A percentile compares a stretch with the other conserved stretches of the same genome.
Evolutionary conservation across 2,888 invertebrate species (phyloP).

Genomic region (Corbicula japonica): DNA sequence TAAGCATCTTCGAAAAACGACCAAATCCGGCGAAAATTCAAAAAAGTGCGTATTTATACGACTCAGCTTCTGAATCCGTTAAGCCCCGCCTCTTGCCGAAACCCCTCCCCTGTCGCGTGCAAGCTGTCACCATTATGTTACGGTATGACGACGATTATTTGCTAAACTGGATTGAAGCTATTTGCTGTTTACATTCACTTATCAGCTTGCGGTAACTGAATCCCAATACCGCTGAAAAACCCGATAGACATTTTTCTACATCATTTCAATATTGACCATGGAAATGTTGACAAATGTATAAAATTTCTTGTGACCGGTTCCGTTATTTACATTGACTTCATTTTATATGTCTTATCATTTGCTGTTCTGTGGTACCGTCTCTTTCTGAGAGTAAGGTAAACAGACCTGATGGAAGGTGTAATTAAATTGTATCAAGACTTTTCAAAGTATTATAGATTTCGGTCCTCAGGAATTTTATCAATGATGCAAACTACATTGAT

Average conservation of each 20-base stretch:
- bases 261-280: conserved; percentile 37
- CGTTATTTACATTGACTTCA: conserved; percentile 27
- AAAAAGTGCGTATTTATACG: conserved; percentile 61
- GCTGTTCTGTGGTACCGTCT: conserved; percentile 24
- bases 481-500: conserved; percentile 30
- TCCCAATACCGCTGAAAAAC: conserved; percentile 29
- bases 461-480: conserved; percentile 32
- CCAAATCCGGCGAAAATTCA: conserved; percentile 72
- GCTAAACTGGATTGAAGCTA: conserved; percentile 47
- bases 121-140: conserved; percentile 54
- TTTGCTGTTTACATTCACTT: conserved; percentile 57
- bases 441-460: conserved; percentile 37
- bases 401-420: conserved; percentile 42
- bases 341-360: conserved; percentile 41
- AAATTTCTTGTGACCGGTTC: conserved; percentile 35
- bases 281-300: conserved; percentile 33
- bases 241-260: conserved; percentile 49
- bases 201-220: conserved; percentile 48
- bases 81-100: conserved; percentile 49
- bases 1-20: conserved; percentile 55
- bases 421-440: conserved; percentile 55
- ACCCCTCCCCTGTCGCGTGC: conserved; percentile 66
- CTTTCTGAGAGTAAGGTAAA: conserved; percentile 36
- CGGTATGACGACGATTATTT: conserved; percentile 54
- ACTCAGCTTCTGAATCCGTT: conserved; percentile 58